phyloP scores from a whole-genome alignment of 2,797 vertebrate genomes.

The Vireo griseus region DNA sequence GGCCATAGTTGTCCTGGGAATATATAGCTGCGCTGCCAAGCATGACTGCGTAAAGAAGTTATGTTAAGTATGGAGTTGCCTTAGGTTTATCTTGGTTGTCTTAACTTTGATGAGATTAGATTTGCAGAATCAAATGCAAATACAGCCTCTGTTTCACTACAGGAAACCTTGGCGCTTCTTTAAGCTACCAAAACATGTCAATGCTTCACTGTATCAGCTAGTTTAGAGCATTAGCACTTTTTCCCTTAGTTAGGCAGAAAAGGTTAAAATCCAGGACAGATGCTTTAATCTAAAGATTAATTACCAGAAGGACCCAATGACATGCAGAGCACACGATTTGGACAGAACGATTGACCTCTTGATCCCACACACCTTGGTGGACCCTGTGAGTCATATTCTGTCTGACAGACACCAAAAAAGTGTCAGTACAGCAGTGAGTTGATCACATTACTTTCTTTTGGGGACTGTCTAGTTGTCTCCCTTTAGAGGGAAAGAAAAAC shows the following conservation, averaged over 20 bases:
- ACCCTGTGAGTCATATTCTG: accelerated
- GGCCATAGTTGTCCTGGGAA: background rate
- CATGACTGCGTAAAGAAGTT: background rate
- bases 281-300: background rate
- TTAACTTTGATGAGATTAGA: conserved; percentile 23
- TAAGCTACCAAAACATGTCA: background rate
- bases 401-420: background rate
- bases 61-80: background rate
- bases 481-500: background rate
- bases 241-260: background rate
- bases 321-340: accelerated
- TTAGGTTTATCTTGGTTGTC: background rate
- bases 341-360: background rate
- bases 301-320: background rate
- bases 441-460: background rate
- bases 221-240: background rate
- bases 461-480: background rate
- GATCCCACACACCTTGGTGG: background rate
- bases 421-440: background rate
- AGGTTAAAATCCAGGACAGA: background rate
- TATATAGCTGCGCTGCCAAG: background rate
- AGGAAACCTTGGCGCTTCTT: background rate
- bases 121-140: conserved; percentile 22
- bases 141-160: background rate
- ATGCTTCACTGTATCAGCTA: background rate